Percentiles rank a stretch among this genome's conserved stretches.
Evolutionary conservation across 2,888 invertebrate species (phyloP).

Genomic region (Yponomeuta cagnagella): DNA sequence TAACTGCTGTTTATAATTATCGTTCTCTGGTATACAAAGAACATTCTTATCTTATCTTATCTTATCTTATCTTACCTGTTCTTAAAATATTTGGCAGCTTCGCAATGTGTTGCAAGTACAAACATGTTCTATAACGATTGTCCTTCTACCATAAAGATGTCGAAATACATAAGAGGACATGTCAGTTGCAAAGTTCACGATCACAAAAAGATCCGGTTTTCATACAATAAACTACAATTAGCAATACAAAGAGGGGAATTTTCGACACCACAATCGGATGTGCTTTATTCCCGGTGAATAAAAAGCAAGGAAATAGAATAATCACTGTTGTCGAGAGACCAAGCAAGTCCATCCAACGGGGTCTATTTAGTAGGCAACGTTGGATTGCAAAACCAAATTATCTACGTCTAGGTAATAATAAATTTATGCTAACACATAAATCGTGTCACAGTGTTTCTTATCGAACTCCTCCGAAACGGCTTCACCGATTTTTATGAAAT

Average conservation of each 20-base stretch:
- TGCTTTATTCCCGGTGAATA: not conserved
- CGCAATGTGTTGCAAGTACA: not conserved
- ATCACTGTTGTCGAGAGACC: not conserved
- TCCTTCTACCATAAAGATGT: not conserved
- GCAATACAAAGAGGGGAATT: not conserved
- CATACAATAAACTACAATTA: not conserved
- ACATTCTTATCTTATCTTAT: no score
- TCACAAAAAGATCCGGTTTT: conserved; percentile 2
- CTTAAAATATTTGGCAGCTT: not conserved
- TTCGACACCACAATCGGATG: not conserved
- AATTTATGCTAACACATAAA: no score
- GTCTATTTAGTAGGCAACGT: no score
- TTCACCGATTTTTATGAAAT: no score
- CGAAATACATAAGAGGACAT: not conserved
- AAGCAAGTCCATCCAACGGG: no score
- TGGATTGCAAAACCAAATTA: no score
- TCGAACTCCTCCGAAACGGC: no score
- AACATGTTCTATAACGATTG: not conserved
- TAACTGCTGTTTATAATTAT: no score
- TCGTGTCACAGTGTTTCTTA: no score
- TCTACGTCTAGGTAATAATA: no score
- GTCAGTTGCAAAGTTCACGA: not conserved
- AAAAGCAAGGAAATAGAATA: not conserved
- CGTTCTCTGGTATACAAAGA: no score
- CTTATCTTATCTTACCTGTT: no score